A percentile compares a stretch with the other conserved stretches of the same genome.
Evolutionary conservation across 2,797 vertebrate species (phyloP).

Genomic region (Chanos chanos): DNA sequence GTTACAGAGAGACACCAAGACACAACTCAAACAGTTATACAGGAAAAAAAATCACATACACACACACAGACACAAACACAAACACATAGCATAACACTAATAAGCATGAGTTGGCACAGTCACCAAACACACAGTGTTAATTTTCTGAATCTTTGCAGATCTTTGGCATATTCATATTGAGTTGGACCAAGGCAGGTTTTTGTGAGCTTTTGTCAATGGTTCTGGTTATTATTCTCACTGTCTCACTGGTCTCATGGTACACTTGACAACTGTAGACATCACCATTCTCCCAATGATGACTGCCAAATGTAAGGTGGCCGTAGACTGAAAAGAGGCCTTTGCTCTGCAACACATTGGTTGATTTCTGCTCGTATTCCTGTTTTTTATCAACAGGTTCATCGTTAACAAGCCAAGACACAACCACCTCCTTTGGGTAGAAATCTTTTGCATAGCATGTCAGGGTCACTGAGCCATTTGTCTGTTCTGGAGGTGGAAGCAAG

Average conservation of each 20-base stretch:
- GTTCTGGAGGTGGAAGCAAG: conserved; percentile 58
- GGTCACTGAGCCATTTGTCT: conserved; percentile 44
- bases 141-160: conserved; percentile 53
- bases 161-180: conserved; percentile 55
- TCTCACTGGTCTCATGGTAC: conserved; percentile 60
- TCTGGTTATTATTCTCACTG: conserved; percentile 49
- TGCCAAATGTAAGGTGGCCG: conserved; percentile 56
- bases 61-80: background rate
- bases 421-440: conserved; percentile 66
- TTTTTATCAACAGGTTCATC: conserved; percentile 31
- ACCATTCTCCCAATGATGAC: background rate
- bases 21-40: conserved; percentile 14
- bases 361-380: conserved; percentile 7
- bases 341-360: conserved; percentile 49
- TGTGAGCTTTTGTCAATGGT: conserved; percentile 40
- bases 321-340: conserved; percentile 54
- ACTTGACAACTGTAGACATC: conserved; percentile 57
- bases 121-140: conserved; percentile 56
- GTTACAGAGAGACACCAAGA: conserved; percentile 1
- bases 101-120: conserved; percentile 51
- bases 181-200: conserved; percentile 60
- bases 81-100: background rate
- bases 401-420: conserved; percentile 68
- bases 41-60: background rate
- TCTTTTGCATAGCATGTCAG: conserved; percentile 68